Base-by-base conservation (phyloP, 2,113 vertebrate species). In the Hippocampus mohnikei region DNA sequence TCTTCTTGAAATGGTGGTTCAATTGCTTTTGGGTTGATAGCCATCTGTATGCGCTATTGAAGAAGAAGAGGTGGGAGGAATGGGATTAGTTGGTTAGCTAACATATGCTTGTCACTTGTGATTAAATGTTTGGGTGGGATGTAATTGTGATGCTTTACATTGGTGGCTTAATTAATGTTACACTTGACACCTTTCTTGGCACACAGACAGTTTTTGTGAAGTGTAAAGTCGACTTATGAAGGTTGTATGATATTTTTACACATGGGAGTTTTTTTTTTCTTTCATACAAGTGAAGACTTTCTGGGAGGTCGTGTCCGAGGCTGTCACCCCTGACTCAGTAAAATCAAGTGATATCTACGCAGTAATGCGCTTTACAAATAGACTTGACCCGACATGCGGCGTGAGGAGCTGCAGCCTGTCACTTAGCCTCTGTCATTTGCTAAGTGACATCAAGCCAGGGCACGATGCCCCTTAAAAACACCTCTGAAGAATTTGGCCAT, bases 401-500 rank as follows among this genome's bases (percentile, higher is more conserved):
- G 55, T 72, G 65, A 78, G 76, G 68, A 78, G 72, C 65, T 53
- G 21, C 56, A 55, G 67, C 64, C 77, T 69, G 77, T 78, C 81
- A 76, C 75, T 83, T 74, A 73, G 77, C 75, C 75, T 78, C 75
- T 41, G 67, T 62, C 78, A 73, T 64, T 81, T 27, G 63, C 70
- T 79, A 72, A 76, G 77, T 81, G 74, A 80, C 78, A 81, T 75
- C 69, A 61, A 67, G 46, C 59, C 48, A 70, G 61, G 72, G 77
- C 53, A 53, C 16, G 29, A 69, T 55, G 70, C 68, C 25, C 60
- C 37, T 81, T 25, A 41, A 3, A 65, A 69, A 67, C 74, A 64
- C 67, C 62, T 67, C 67, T 55, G 70, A 58, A 44, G 72, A 5
- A 58, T 23, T 13, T 25, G 3, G 6, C 15, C 27, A 10, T 20